Evolutionary conservation across 1,140 invertebrate genomes (phyloP).

Genomic region (Anastatus disparis): DNA sequence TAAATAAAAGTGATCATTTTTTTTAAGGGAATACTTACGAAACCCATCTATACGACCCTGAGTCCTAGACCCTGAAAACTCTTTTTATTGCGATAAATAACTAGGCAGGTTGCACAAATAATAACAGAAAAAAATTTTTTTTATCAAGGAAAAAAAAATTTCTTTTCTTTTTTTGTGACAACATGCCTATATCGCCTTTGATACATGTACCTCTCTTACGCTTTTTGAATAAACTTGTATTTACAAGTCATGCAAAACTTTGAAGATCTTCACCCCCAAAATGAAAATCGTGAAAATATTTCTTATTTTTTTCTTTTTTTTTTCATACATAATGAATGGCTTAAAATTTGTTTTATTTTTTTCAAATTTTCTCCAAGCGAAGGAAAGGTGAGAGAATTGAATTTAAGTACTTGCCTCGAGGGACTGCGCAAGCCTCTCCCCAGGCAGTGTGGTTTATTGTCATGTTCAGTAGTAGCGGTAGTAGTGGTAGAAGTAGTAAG

Average conservation of each 20-base stretch:
- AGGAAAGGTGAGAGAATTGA: conserved; percentile 55
- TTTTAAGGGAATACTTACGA: conserved; percentile 46
- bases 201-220: conserved; percentile 29
- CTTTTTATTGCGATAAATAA: too few species aligned
- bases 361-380: conserved; percentile 13
- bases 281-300: conserved; percentile 56
- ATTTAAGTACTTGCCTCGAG: conserved; percentile 67
- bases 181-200: conserved; percentile 52
- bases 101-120: conserved; percentile 28
- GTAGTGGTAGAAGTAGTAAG: conserved; percentile 66
- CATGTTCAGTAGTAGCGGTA: conserved; percentile 68
- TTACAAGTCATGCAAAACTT: conserved; percentile 50
- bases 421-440: conserved; percentile 67
- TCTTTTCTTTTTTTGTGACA: conserved; percentile 39
- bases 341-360: conserved; percentile 6
- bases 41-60: not conserved
- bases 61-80: conserved; percentile 46
- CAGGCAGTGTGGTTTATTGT: conserved; percentile 68
- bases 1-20: not conserved
- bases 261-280: conserved; percentile 44
- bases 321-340: too few species aligned
- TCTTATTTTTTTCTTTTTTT: conserved; percentile 12
- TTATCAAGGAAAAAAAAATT: not conserved
- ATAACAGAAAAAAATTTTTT: too few species aligned
- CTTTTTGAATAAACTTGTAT: conserved; percentile 21